Base-by-base conservation (phyloP, 2,113 vertebrate species). In the Urocynchramus pylzowi region DNA sequence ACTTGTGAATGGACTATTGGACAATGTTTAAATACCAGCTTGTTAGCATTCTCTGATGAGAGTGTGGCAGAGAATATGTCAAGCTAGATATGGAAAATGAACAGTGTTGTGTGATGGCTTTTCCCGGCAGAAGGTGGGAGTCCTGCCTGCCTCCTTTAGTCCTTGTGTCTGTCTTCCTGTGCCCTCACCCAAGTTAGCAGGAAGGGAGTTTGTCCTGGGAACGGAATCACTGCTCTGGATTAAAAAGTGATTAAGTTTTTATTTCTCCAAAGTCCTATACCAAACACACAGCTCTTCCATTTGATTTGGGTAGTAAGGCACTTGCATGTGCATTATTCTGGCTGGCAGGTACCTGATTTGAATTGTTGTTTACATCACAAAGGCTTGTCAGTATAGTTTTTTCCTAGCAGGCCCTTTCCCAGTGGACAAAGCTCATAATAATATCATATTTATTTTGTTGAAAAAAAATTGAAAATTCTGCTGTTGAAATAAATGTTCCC, bases 111-210 rank as follows among this genome's bases (percentile, higher is more conserved):
- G 16, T 31, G 60, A 31, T 78, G 44, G 9, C 4, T 69, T 44
- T 31, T 68, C 6, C 28, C 59, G 33, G 19, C 11, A 67, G 45
- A 16, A 53, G 7, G 1, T 23, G 11, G 2, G 18, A 9, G 6
- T 44, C 22, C 16, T 89, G 13, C n/a, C 13, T 77, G 41, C 20
- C 13, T 27, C 26, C 27, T 71, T 67, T 33, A 33, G 10, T 54
- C 4, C 3, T 17, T n/a, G 21, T 3, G 0, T 30, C 30, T 73
- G 11, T 71, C 24, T 17, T 59, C 3, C 39, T 47, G 4, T 37
- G 47, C 10, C 24, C 1, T 6, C 9, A 44, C 10, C 3, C 0
- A 2, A 9, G 13, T 39, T 60, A 73, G 21, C 0, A 3, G 47
- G 10, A 7, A 42, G 6, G 5, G 16, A 8, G 7, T 2, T 24